phyloP scores from a whole-genome alignment of 53 echinoderm and acorn worm genomes.

The Holothuria scabra region DNA sequence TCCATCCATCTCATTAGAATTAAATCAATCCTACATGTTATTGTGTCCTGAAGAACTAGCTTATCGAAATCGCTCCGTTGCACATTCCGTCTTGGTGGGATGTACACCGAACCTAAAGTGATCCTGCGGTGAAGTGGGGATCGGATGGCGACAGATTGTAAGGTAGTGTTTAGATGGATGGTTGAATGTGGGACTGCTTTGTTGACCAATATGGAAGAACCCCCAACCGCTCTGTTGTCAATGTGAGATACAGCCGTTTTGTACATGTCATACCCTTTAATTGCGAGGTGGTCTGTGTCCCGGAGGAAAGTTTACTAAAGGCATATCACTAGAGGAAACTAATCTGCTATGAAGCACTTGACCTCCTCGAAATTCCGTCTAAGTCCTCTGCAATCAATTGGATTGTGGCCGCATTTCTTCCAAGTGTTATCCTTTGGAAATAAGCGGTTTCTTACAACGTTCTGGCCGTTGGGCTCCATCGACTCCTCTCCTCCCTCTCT shows the following conservation, averaged over 20 bases:
- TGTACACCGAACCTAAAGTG: too few relatives aligned
- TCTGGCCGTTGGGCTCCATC: not conserved
- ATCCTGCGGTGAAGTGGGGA: too few relatives aligned
- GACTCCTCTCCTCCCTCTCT: not conserved
- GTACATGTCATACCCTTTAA: too few relatives aligned
- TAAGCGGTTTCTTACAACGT: not conserved
- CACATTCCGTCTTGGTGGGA: too few relatives aligned
- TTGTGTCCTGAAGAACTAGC: not conserved
- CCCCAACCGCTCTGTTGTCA: too few relatives aligned
- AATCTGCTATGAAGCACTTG: constrained; percentile 25
- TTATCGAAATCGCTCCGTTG: too few relatives aligned
- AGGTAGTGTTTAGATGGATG: too few relatives aligned
- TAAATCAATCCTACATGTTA: not conserved
- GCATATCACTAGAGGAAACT: not conserved
- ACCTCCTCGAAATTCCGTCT: constrained; percentile 21
- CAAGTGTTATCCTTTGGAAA: not conserved
- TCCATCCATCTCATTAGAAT: constrained; percentile 1
- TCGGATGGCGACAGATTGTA: too few relatives aligned
- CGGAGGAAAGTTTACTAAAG: constrained; percentile 5
- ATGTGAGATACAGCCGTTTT: too few relatives aligned
- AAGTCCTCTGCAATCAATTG: constrained; percentile 18
- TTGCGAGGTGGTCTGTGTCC: too few relatives aligned
- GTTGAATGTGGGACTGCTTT: too few relatives aligned
- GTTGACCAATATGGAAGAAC: too few relatives aligned
- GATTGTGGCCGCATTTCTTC: constrained; percentile 1